Percentiles rank a stretch among this genome's conserved stretches.
Evolutionary conservation across 2,888 invertebrate genomes (phyloP).

Genomic region (Tachina grossa): DNA sequence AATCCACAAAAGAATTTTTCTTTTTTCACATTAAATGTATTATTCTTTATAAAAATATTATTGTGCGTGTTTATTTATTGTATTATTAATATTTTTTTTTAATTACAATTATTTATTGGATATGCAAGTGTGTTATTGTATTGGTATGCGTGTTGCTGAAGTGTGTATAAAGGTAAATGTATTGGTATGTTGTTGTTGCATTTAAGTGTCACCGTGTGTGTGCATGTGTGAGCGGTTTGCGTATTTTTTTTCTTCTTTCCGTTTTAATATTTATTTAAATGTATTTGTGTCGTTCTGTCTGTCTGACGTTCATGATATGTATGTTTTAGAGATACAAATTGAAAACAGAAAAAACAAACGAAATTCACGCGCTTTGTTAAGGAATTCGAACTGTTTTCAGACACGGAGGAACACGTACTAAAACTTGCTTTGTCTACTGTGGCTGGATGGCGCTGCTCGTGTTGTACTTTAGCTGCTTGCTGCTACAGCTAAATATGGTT

Average conservation of each 20-base stretch:
- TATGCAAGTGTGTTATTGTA: constrained; percentile 20
- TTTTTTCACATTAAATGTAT: constrained; percentile 21
- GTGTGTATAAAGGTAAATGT: constrained; percentile 55
- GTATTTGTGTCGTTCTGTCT: constrained; percentile 62
- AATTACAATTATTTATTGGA: constrained; percentile 31
- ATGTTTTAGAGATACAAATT: constrained; percentile 64
- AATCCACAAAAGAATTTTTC: constrained; percentile 2
- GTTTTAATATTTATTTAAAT: constrained; percentile 33
- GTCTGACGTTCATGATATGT: constrained; percentile 62
- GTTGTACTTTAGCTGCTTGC: constrained; percentile 50
- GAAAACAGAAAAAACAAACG: constrained; percentile 61
- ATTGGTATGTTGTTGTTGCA: constrained; percentile 54
- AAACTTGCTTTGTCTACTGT: constrained; percentile 79
- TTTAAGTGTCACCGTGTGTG: constrained; percentile 38
- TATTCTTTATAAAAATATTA: constrained; percentile 11
- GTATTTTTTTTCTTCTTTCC: constrained; percentile 30
- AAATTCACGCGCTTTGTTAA: constrained; percentile 72
- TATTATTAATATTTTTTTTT: background rate
- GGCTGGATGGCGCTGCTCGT: constrained; percentile 68
- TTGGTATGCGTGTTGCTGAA: constrained; percentile 36
- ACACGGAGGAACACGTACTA: constrained; percentile 83
- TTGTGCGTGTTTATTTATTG: constrained; percentile 46
- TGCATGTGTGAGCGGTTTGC: constrained; percentile 40
- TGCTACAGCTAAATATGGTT: constrained; percentile 29
- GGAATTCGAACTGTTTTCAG: constrained; percentile 81